These are phyloP conservation scores for Serripes groenlandicus DNA, from an alignment of 2,888 invertebrate species.

Conservation along the genomic window DNA sequence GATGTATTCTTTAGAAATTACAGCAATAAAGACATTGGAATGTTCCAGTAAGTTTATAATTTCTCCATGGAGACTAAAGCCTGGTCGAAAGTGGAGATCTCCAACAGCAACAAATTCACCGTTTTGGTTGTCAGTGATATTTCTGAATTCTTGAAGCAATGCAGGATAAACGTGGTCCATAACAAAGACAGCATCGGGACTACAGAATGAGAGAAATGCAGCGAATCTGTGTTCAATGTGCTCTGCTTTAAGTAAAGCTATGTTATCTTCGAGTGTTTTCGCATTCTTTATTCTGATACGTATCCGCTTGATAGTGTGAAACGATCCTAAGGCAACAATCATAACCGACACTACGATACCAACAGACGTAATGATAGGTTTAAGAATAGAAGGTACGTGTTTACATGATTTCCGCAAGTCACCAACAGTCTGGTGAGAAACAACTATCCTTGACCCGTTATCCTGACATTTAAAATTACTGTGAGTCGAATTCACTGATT, in stretches of 20 bases:
- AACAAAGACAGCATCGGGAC: slow-evolving; percentile 4
- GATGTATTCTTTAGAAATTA: background rate
- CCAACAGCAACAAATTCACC: background rate
- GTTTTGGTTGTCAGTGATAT: background rate
- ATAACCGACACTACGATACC: background rate
- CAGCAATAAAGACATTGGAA: slow-evolving; percentile 3
- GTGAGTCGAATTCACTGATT: background rate
- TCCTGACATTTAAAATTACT: background rate
- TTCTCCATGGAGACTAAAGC: slow-evolving; percentile 1
- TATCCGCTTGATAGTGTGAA: background rate
- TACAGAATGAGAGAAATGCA: slow-evolving; percentile 1
- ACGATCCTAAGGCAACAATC: background rate
- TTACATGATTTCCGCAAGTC: background rate
- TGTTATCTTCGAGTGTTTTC: background rate
- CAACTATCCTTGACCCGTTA: background rate
- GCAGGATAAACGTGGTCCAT: background rate
- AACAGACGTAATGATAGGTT: background rate
- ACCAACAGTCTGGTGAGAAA: background rate
- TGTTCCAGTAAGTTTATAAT: background rate
- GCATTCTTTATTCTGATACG: background rate
- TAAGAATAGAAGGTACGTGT: background rate
- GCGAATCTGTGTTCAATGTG: background rate
- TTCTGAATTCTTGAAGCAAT: background rate
- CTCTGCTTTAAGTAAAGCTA: no score
- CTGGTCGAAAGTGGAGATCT: background rate